Base-by-base conservation (phyloP, 2,797 vertebrate genomes). In the Microctenopoma steveboyesi region DNA sequence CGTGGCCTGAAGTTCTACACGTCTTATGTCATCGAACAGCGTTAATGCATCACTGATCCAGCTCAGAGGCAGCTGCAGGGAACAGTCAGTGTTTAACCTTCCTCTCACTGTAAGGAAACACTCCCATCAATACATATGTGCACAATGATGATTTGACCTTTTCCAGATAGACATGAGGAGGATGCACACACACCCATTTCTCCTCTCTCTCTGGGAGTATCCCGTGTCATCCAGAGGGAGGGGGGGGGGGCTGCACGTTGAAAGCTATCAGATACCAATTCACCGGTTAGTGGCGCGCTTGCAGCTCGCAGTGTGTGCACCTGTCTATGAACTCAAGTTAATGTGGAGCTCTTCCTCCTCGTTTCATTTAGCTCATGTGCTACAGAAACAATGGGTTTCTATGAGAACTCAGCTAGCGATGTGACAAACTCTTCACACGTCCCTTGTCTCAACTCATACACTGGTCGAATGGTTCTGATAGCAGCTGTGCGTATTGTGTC, bases 121-220 rank as follows among this genome's bases (percentile, higher is more conserved):
- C 77, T 60, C 11, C n/a, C 22, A 16, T 81, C 68, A 15, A 78
- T 16, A n/a, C 40, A 10, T 72, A 59, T 6, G 48, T 45, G 39
- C 55, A 1, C 62, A 11, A 1, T 27, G 79, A 76, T 37, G 66
- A 74, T 49, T 60, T 69, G 73, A 74, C 69, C 76, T 72, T 30
- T 13, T 9, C 27, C 45, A 49, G 40, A 46, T 48, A 30, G 48
- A 27, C 65, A 55, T 48, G 40, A 48, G 28, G 59, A 57, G 35
- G 51, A 60, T 6, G 42, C 51, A 22, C 45, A 18, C 46, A 16
- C 11, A n/a, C 10, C 1, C 4, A 16, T 50, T 43, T 45, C 33
- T 51, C 40, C 40, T 9, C 46, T 13, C 50, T 57, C 58, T 15
- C 0, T 16, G 54, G 50, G 66, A 54, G 64, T 45, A 50, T 83